Base-by-base conservation (phyloP, 2,113 vertebrate species). In the Ceratotherium simum region DNA sequence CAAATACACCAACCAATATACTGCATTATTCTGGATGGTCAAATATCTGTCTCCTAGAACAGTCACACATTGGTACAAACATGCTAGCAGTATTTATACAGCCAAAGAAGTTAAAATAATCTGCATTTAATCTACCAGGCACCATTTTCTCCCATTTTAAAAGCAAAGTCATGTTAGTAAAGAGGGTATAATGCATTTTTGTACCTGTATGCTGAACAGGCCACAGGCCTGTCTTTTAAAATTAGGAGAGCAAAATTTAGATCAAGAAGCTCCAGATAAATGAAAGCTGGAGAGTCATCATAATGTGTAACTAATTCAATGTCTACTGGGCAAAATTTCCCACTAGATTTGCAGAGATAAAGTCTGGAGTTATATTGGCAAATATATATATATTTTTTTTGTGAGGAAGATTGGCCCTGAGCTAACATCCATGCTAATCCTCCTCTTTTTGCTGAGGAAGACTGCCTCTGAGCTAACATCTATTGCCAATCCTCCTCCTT, bases 131-230 rank as follows among this genome's bases (percentile, higher is more conserved):
- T 75, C 51, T 72, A 67, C 39, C 20, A 83, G 75, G 42, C 48
- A 84, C 62, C 29, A 72, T 65, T 78, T 21, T 12, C 4, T 39
- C 33, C 27, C 21, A 90, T 86, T 86, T 92, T 42, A 86, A 97
- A 96, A 62, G 58, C 79, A 93, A 93, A 17, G 39, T 82, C 76
- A 89, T 78, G 62, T 75, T 93, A 85, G 42, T 85, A 95, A 97
- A 60, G 60, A 96, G 6, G 20, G 7, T 67, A 56, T 78, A 29
- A 54, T 78, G 10, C 54, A 86, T 85, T 87, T 93, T 82, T 81
- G 33, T 70, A 60, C 65, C 29, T 70, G 46, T 70, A 72, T 76
- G 75, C 14, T 9, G 31, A 90, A 46, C 17, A 67, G 56, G n/a
- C 51, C 58, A 46, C 14, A 67, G 56, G n/a, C 51, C 58, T 87